Base-by-base conservation (phyloP, 2,797 vertebrate species). In the Semotilus atromaculatus region DNA sequence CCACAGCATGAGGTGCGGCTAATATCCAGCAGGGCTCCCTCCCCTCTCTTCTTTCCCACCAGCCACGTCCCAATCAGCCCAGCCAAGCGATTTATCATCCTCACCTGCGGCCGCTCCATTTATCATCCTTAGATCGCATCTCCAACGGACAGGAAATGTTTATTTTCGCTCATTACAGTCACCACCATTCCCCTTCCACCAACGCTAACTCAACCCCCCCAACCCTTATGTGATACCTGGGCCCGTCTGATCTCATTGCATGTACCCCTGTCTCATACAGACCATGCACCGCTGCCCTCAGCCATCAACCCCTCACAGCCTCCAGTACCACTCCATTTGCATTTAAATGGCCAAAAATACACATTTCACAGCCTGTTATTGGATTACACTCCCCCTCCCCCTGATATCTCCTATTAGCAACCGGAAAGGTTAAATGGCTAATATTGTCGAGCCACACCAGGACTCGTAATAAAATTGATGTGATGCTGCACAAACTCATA, bases 141-240 rank as follows among this genome's bases (percentile, higher is more conserved):
- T 89, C 88, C 82, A 90, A 82, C 74, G 85, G 87, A 86, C 82
- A 86, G 89, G 83, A 92, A 92, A 88, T 89, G 87, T 90, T 92
- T 91, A 91, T 92, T 91, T 90, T 89, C 89, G 81, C 87, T 89
- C 89, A 92, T 92, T 91, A 89, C 82, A 87, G 85, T 82, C 74
- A 60, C 72, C 43, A 67, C 80, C 72, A 38, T 76, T 85, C 67
- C 75, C 83, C 40, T 62, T 85, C 40, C 51, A 70, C 71, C 82
- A 51, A 31, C 40, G 38, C 66, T 21, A 16, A 80, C 62, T 80
- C 77, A 80, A 48, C 77, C 80, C 62, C 62, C 31, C 70, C n/a
- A 48, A 82, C 82, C 73, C 77, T 45, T 78, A 14, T 23, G 81
- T 76, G 81, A 84, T 66, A 86, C 74, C 85, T 79, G 60, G 83